Conservation (phyloP, 2,888 invertebrate species). For the Lepidonotus clava region DNA sequence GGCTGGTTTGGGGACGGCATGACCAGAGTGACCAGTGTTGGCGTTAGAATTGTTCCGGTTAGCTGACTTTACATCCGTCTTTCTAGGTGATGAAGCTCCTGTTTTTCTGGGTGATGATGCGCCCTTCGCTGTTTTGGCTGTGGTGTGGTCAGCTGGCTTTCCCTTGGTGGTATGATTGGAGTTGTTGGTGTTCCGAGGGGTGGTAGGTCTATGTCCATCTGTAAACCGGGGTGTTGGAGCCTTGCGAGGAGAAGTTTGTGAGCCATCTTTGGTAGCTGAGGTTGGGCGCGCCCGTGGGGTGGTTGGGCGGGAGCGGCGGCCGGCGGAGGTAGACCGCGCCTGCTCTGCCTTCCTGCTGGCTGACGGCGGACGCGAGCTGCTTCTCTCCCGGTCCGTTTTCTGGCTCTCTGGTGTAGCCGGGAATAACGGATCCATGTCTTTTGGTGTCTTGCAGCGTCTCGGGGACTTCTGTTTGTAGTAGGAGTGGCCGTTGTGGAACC, state of each 20-base stretch:
- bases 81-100: background rate
- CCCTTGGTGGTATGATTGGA: too few species aligned
- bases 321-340: background rate
- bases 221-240: background rate
- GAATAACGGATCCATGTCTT: slow-evolving; percentile 10
- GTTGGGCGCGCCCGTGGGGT: background rate
- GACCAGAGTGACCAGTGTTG: background rate
- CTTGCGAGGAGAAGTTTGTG: slow-evolving; percentile 4
- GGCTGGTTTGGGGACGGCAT: background rate
- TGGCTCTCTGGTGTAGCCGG: slow-evolving; percentile 43
- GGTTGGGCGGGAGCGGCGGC: slow-evolving; percentile 5
- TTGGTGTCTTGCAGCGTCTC: slow-evolving; percentile 1
- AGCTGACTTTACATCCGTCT: background rate
- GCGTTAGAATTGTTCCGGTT: background rate
- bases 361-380: slow-evolving; percentile 16
- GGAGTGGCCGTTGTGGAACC: slow-evolving; percentile 28
- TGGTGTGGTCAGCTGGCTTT: too few species aligned
- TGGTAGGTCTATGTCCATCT: background rate
- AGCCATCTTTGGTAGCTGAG: background rate
- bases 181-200: background rate
- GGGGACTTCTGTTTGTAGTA: slow-evolving; percentile 40
- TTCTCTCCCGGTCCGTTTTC: slow-evolving; percentile 22
- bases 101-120: too few species aligned
- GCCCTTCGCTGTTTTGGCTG: too few species aligned
- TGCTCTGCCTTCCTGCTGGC: slow-evolving; percentile 12